Percentiles rank a stretch among this genome's conserved stretches.
Conservation (phyloP, 2,113 vertebrate genomes). For the Eulemur rufifrons region DNA sequence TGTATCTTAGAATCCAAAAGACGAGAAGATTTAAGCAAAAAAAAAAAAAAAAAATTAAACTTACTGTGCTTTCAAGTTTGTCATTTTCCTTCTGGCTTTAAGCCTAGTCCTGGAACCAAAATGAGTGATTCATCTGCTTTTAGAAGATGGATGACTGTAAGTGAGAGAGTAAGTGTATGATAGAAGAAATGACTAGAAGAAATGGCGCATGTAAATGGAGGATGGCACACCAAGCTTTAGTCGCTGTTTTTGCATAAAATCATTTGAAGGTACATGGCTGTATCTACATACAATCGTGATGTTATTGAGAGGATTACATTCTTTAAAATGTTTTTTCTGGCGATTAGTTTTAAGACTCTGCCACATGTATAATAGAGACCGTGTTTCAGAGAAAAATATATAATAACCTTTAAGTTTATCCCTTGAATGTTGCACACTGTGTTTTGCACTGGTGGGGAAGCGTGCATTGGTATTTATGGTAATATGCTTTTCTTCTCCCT, state of each 20-base stretch:
- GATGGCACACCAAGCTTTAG: background rate
- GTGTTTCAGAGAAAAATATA: background rate
- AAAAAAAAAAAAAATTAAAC: background rate
- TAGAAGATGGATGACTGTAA: background rate
- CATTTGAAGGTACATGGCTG: background rate
- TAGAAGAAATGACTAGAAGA: background rate
- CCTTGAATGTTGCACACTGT: background rate
- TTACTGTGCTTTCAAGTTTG: slow-evolving; percentile 50
- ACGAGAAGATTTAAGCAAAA: slow-evolving; percentile 7
- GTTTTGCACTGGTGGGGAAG: background rate
- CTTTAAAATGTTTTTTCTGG: background rate
- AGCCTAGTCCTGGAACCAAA: slow-evolving; percentile 29
- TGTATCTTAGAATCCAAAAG: slow-evolving; percentile 45
- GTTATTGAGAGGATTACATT: background rate
- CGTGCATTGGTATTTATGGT: background rate
- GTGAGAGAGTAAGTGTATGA: background rate
- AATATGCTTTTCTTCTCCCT: background rate
- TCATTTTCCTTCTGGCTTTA: slow-evolving; percentile 61
- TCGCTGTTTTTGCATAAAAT: background rate
- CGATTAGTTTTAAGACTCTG: background rate
- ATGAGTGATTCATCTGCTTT: background rate
- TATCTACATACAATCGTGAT: background rate
- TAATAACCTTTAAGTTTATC: background rate
- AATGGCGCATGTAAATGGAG: background rate
- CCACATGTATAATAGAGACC: background rate